Evolutionary conservation across 2,113 vertebrate species (phyloP).

Genomic region (Scortum barcoo): DNA sequence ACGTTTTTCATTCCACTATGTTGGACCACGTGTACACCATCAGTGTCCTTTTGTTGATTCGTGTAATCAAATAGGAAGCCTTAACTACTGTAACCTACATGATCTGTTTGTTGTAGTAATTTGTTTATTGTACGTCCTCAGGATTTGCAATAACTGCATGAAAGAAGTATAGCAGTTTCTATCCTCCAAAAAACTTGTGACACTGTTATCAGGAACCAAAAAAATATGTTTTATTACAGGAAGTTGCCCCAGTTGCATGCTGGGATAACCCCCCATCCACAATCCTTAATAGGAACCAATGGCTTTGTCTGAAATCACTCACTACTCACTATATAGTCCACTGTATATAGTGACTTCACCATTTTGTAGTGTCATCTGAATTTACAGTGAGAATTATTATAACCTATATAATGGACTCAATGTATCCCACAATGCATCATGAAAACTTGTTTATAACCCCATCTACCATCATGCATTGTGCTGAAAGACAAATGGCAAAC

Average conservation of each 20-base stretch:
- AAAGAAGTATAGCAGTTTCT: not conserved
- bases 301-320: too few species aligned
- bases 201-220: not conserved
- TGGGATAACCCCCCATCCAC: not conserved
- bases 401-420: too few species aligned
- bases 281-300: not conserved
- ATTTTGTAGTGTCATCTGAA: too few species aligned
- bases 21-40: slow-evolving; percentile 42
- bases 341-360: too few species aligned
- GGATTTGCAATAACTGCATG: slow-evolving; percentile 5
- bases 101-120: slow-evolving; percentile 28
- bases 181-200: not conserved
- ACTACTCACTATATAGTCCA: too few species aligned
- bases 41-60: slow-evolving; percentile 34
- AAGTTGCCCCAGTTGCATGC: not conserved
- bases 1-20: slow-evolving; percentile 50
- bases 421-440: too few species aligned
- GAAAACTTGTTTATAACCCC: too few species aligned
- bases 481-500: too few species aligned
- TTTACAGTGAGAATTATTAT: too few species aligned
- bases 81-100: slow-evolving; percentile 72
- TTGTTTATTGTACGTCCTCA: slow-evolving; percentile 32
- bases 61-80: slow-evolving; percentile 66
- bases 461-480: too few species aligned
- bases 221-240: not conserved